These are phyloP conservation scores for Pygocentrus nattereri DNA, from an alignment of 2,797 vertebrate species.

Conservation along the genomic window DNA sequence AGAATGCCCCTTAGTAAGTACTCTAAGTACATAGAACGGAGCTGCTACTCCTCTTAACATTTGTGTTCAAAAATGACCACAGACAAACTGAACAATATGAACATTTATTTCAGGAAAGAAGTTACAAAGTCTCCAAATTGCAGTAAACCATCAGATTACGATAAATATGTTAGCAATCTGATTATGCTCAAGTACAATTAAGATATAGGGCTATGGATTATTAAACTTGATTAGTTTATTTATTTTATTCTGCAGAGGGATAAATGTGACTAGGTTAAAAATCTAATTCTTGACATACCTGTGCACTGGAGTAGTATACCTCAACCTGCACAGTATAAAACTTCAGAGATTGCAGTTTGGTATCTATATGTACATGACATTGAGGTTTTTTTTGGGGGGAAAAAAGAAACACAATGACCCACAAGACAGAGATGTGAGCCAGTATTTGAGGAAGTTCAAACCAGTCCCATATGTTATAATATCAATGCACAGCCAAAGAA, in stretches of 20 bases:
- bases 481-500: constrained; percentile 25
- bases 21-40: not conserved
- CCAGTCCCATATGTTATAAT: constrained; percentile 14
- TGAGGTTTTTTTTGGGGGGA: not conserved
- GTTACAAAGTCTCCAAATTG: constrained; percentile 86
- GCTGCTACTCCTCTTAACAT: not conserved
- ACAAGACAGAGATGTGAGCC: constrained; percentile 46
- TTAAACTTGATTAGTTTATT: constrained; percentile 70
- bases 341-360: constrained; percentile 73
- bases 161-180: constrained; percentile 74
- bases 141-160: constrained; percentile 85
- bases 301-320: constrained; percentile 76
- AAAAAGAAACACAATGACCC: constrained; percentile 18
- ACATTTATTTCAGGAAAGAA: constrained; percentile 87
- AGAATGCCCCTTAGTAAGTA: no score
- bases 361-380: constrained; percentile 60
- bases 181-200: constrained; percentile 75
- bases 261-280: constrained; percentile 73
- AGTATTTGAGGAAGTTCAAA: constrained; percentile 57
- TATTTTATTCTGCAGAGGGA: constrained; percentile 73
- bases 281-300: constrained; percentile 77
- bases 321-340: constrained; percentile 76
- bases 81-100: constrained; percentile 79
- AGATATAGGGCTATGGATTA: constrained; percentile 78
- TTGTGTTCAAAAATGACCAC: constrained; percentile 36